Evolutionary conservation across 1,140 invertebrate genomes (phyloP), one percentile per base, ranked within the genome.

Genomic region (Zaprionus davidi): DNA sequence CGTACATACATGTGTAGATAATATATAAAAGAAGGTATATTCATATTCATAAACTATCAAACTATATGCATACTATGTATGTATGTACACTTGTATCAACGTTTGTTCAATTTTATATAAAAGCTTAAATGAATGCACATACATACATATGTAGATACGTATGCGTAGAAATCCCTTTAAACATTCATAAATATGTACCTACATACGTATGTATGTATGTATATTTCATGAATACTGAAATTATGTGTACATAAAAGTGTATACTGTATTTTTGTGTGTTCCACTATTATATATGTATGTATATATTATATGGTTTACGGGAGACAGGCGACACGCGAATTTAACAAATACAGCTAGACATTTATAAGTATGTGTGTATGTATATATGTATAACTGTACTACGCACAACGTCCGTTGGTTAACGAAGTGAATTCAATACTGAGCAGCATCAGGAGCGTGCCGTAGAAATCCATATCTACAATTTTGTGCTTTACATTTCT

Each of bases 391-490:
- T 55, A 15, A 53, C 55, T 46, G 20, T 56, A 58, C 13, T 59
- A 9, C 3, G 22, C 6, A 76, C 41, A 76, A 79, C 81, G 75
- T 84, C 81, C 72, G 81, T 72, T 90, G 60, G 67, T 56, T 81
- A 76, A 81, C 78, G 73, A 84, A 81, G 79, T 72, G 67, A 76
- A 90, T 79, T 84, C 81, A 90, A 88, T 85, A 84, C 82, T 17
- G n/a, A 74, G 49, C 53, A 71, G 60, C 64, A 69, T 66, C 57
- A 69, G 76, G 71, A 78, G 53, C 36, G 65, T 71, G 36, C 13
- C 59, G 70, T 67, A 57, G 15, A 44, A 57, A 70, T 59, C 51
- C 36, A 58, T 55, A 59, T 26, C 13, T 55, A 62, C 58, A 55
- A 51, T 51, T 22, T 51, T 73, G 34, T 76, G 55, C 7, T 38